phyloP scores from a whole-genome alignment of 2,113 vertebrate genomes.

The Saccopteryx bilineata region DNA sequence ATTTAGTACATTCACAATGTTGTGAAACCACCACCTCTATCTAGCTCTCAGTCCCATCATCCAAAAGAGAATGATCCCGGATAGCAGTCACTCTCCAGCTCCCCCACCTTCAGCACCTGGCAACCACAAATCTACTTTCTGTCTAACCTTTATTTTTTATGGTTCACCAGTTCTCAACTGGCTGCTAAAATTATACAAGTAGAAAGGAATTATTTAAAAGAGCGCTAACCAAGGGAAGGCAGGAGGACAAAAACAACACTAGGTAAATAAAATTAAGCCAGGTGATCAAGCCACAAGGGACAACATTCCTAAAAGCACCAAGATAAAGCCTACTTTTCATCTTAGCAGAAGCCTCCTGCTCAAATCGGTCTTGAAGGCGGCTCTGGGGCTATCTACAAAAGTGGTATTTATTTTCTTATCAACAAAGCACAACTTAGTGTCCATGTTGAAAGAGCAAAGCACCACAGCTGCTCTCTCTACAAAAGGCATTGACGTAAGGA shows the following conservation, averaged over 20 bases:
- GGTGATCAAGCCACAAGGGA: background rate
- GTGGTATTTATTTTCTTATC: slow-evolving; percentile 60
- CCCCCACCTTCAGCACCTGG: background rate
- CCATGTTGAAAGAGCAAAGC: slow-evolving; percentile 5
- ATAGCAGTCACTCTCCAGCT: no score
- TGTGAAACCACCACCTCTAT: background rate
- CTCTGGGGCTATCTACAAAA: background rate
- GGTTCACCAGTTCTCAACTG: background rate
- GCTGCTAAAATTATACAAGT: background rate
- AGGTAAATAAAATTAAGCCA: background rate
- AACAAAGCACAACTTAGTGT: slow-evolving; percentile 4
- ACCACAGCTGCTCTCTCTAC: slow-evolving; percentile 53
- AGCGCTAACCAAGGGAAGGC: background rate
- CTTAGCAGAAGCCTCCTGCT: background rate
- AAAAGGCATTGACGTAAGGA: slow-evolving; percentile 34
- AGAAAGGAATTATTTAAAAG: background rate
- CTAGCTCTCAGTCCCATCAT: background rate
- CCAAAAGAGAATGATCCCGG: fast-evolving
- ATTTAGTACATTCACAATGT: background rate
- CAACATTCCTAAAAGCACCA: background rate
- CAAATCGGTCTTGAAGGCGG: background rate
- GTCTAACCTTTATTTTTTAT: background rate
- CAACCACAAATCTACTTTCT: background rate
- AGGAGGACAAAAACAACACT: background rate
- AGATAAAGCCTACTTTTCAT: background rate